phyloP scores from a whole-genome alignment of 2,797 vertebrate species.

The Adrianichthys oophorus region DNA sequence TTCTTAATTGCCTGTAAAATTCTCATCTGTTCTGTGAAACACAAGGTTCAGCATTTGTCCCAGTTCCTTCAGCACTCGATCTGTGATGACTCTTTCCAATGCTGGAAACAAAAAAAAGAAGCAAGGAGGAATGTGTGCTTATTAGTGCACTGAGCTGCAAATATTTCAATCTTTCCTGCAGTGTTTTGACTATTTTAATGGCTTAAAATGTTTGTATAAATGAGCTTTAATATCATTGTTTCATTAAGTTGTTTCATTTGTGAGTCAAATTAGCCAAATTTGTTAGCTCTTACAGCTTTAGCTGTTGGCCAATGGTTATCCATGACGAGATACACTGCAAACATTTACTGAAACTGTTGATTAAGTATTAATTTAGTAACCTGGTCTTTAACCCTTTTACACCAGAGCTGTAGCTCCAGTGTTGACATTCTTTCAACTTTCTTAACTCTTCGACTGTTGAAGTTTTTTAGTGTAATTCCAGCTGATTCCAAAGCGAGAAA shows the following conservation, averaged over 20 bases:
- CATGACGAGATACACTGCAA: too few relatives aligned
- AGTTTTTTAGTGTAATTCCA: too few relatives aligned
- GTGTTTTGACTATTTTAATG: constrained; percentile 50
- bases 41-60: constrained; percentile 52
- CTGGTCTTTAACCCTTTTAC: too few relatives aligned
- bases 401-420: too few relatives aligned
- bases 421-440: too few relatives aligned
- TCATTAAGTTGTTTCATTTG: not conserved
- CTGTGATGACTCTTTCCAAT: constrained; percentile 49
- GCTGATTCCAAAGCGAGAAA: too few relatives aligned
- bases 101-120: constrained; percentile 54
- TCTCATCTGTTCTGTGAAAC: constrained; percentile 64
- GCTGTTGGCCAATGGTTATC: too few relatives aligned
- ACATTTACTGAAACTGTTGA: too few relatives aligned
- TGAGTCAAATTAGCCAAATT: not conserved
- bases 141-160: constrained; percentile 58
- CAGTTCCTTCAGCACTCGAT: constrained; percentile 52
- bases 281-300: too few relatives aligned
- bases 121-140: constrained; percentile 56
- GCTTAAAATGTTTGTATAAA: constrained; percentile 48
- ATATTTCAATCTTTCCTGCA: constrained; percentile 53
- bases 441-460: too few relatives aligned
- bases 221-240: constrained; percentile 27
- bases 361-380: too few relatives aligned
- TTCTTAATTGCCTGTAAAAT: constrained; percentile 76